Percentiles rank a stretch among this genome's conserved stretches.
Conservation (phyloP, 2,113 vertebrate species). For the Morphnarchus princeps region DNA sequence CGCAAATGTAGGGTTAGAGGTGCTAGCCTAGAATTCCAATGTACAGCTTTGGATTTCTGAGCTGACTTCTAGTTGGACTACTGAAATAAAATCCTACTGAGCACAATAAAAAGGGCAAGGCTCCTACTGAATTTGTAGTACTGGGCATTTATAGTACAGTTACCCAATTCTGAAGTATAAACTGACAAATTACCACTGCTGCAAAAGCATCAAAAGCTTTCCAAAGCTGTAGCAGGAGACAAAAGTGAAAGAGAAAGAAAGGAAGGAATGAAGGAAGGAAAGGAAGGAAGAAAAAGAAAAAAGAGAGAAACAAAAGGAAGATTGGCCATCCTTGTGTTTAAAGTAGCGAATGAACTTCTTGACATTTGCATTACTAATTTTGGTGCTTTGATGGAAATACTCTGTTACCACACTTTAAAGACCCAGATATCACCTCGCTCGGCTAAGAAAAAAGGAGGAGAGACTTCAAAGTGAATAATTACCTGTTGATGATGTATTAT, state of each 20-base stretch:
- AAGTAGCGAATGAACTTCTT: slow-evolving; percentile 33
- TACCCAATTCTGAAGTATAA: not conserved
- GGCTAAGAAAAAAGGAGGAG: slow-evolving; percentile 27
- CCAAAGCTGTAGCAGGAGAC: not conserved
- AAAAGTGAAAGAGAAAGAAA: not conserved
- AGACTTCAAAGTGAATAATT: slow-evolving; percentile 78
- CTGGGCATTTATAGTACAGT: not conserved
- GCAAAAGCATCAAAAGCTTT: not conserved
- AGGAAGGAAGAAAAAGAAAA: accelerated
- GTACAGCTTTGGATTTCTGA: not conserved
- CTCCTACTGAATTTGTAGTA: not conserved
- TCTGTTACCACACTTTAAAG: slow-evolving; percentile 60
- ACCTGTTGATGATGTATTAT: slow-evolving; percentile 75
- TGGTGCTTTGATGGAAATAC: slow-evolving; percentile 66
- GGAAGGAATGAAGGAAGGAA: accelerated
- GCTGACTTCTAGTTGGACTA: not conserved
- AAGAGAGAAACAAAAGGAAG: not conserved
- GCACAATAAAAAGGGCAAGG: not conserved
- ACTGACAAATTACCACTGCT: not conserved
- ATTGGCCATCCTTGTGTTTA: not conserved
- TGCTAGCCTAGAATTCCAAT: not conserved
- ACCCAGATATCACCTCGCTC: slow-evolving; percentile 34
- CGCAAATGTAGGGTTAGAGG: not conserved
- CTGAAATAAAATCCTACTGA: not conserved
- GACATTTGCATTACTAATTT: slow-evolving; percentile 49